Evolutionary conservation across 2,797 vertebrate genomes (phyloP), one percentile per base, ranked within the genome.

Genomic region (Enteromius thamalakanensis): DNA sequence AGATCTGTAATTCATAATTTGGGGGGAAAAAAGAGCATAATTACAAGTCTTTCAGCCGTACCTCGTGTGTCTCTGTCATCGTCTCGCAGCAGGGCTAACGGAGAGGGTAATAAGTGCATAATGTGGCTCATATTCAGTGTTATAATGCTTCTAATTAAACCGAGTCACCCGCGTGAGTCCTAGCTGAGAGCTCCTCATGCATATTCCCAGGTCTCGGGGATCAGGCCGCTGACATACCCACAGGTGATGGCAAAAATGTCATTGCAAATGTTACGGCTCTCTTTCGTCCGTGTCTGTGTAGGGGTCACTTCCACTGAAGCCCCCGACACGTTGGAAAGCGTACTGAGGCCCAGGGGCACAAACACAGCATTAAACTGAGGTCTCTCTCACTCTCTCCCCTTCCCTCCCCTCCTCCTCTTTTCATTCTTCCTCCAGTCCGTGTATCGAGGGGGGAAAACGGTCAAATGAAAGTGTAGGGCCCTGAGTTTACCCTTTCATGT

Each of bases 231-330:
- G 92, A 94, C 93, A 94, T 94, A 93, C 93, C 94, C 93, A 94
- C 92, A 95, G 94, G 93, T 94, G 93, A 94, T 91, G 91, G 93
- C 90, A 94, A 95, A 95, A 95, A 95, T 95, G 94, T 95, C 93
- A 94, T 88, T 93, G 93, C 92, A 95, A 95, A 95, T 93, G 93
- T 94, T 93, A 93, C 90, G 91, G 93, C 93, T 92, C 89, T 92
- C 91, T 93, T 90, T 87, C 90, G 92, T 93, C 91, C 91, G 90
- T 93, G 91, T 93, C 89, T 92, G 90, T 84, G 88, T 90, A 91
- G 92, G 93, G 93, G 94, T 94, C 93, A 94, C 90, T 92, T 93
- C 93, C 91, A 92, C 90, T 82, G 91, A 91, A 92, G 89, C 91
- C 91, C 90, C 91, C 86, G 89, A 93, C 93, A 93, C 91, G 86